A percentile compares a stretch with the other conserved stretches of the same genome.
Conservation (phyloP, 2,113 vertebrate genomes). For the Alectura lathami region DNA sequence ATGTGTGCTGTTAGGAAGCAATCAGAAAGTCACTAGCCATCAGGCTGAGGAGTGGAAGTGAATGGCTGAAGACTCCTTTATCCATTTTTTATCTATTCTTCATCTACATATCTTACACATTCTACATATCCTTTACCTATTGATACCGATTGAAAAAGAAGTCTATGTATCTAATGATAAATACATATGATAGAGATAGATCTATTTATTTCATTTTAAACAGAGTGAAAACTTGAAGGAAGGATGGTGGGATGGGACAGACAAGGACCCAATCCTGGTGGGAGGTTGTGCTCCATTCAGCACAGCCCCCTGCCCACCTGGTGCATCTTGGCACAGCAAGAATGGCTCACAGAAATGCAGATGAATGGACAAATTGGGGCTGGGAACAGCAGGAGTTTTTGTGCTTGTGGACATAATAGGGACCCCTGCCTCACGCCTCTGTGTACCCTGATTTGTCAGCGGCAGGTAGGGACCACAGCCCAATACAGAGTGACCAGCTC, state of each 20-base stretch:
- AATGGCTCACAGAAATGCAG: neutral
- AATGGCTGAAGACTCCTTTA: neutral
- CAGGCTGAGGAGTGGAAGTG: neutral
- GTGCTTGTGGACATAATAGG: neutral
- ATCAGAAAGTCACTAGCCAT: neutral
- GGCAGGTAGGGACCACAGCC: neutral
- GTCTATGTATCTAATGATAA: neutral
- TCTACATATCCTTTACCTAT: neutral
- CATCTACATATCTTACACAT: too few species aligned
- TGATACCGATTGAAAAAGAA: too few species aligned
- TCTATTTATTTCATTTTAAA: neutral
- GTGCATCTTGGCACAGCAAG: rapidly evolving
- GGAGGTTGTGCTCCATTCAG: rapidly evolving
- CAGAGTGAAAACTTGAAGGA: rapidly evolving
- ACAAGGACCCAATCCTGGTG: neutral
- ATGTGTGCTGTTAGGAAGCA: neutral
- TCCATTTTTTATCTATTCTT: too few species aligned
- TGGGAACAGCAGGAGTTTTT: neutral
- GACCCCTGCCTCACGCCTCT: neutral
- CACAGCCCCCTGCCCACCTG: rapidly evolving
- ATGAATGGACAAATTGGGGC: neutral
- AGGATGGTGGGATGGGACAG: neutral
- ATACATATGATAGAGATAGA: neutral
- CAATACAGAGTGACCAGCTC: rapidly evolving
- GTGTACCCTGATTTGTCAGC: neutral